Conservation (phyloP, 2,797 vertebrate species). For the Lacerta viridis region DNA sequence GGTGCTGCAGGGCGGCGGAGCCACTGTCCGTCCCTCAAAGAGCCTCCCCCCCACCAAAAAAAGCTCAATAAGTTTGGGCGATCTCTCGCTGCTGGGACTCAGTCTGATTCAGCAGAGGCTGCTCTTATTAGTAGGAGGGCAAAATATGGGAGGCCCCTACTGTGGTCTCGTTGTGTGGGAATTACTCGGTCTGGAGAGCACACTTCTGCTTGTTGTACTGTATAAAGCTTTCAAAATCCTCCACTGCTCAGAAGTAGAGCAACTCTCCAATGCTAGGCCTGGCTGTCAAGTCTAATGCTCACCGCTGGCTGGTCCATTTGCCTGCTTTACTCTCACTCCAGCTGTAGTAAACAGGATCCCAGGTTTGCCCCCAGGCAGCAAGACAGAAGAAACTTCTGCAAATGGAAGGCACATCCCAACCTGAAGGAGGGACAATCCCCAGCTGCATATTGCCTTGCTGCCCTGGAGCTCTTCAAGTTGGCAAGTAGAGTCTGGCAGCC, state of each 20-base stretch:
- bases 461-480: neutral
- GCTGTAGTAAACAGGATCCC: neutral
- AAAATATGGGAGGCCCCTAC: neutral
- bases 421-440: neutral
- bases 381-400: neutral
- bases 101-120: neutral
- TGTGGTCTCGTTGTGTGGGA: neutral
- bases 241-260: neutral
- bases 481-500: neutral
- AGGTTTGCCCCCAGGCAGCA: neutral
- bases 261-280: neutral
- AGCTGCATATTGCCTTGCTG: neutral
- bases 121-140: neutral
- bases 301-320: neutral
- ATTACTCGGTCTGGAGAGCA: neutral
- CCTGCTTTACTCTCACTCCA: neutral
- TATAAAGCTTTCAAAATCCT: neutral
- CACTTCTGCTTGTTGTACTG: neutral
- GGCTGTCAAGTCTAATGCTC: neutral
- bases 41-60: too few species aligned
- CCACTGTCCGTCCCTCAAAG: too few species aligned
- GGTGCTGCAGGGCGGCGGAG: too few species aligned
- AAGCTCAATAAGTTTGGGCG: too few species aligned
- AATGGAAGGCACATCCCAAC: conserved; percentile 5
- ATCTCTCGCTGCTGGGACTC: neutral